Evolutionary conservation across 2,113 vertebrate species (phyloP), one percentile per base, ranked within the genome.

Genomic region (Cebus imitator): DNA sequence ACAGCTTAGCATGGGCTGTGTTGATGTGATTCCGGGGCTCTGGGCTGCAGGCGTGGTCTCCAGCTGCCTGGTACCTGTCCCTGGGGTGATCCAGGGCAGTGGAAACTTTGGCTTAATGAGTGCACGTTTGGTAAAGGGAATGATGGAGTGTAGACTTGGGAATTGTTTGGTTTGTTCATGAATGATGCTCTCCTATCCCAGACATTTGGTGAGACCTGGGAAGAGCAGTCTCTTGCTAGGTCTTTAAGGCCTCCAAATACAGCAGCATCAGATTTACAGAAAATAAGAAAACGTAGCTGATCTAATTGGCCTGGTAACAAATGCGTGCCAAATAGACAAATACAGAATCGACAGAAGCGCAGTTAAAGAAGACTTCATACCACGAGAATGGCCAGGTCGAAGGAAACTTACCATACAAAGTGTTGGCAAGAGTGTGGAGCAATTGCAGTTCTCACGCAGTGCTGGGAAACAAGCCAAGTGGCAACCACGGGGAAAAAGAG

Each of bases 401-500:
- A 40, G 8, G 2, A 16, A 40, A 9, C 17, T 1, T 8, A 18
- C 4, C 48, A 5, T 0, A 5, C 21, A 30, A 6, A 30, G 57
- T 11, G 13, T 6, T 6, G 35, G 21, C 6, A 0, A 20, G 17
- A 37, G 12, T 2, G 4, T 43, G 72, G 16, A n/a, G 27, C 13
- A 1, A 9, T 61, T 3, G 1, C 45, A 7, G 17, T 3, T 8
- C 32, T 37, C 32, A 14, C 23, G 0, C 14, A 2, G 8, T 23
- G 55, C 70, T 23, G 81, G 45, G 50, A 8, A 40, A 55, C 23
- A 23, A 0, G 2, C 35, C 11, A 40, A n/a, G 12, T 0, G 6
- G 6, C 16, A 6, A 23, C 43, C 43, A 4, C 13, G 17, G 10
- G 48, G 79, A 50, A 8, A 27, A 37, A 35, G 13, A 35, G 9